phyloP scores from a whole-genome alignment of 2,113 vertebrate genomes.

The Brachyhypopomus occidentalis region DNA sequence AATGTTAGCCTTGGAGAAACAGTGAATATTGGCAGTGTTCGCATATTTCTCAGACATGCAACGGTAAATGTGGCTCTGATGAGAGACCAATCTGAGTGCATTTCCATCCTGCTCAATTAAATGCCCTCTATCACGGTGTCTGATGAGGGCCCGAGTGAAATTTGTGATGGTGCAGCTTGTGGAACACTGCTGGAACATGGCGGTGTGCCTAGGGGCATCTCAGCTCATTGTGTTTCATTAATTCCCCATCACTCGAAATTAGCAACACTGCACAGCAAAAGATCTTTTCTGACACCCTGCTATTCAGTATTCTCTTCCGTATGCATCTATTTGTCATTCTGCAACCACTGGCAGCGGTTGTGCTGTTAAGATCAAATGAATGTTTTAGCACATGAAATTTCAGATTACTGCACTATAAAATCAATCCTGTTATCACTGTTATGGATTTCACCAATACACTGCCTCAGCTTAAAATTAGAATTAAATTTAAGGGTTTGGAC shows the following conservation, averaged over 20 bases:
- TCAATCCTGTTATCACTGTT: not conserved
- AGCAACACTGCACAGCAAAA: conserved; percentile 18
- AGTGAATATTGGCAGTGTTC: conserved; percentile 18
- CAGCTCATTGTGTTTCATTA: conserved; percentile 45
- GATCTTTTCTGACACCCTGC: conserved; percentile 31
- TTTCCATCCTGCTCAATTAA: conserved; percentile 32
- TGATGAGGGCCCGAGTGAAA: conserved; percentile 1
- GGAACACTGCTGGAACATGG: conserved; percentile 34
- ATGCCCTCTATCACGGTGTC: conserved; percentile 30
- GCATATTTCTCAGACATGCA: conserved; percentile 34
- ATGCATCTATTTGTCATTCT: conserved; percentile 32
- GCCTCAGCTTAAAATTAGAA: not conserved
- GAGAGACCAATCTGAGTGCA: conserved; percentile 34
- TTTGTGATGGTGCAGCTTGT: conserved; percentile 35
- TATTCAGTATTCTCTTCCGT: conserved; percentile 21
- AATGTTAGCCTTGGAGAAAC: conserved; percentile 29
- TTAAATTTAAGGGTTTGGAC: no score
- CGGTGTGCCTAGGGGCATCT: conserved; percentile 22
- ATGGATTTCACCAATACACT: no score
- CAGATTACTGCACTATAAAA: conserved; percentile 6
- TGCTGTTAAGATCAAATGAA: conserved; percentile 10
- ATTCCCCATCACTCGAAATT: conserved; percentile 50
- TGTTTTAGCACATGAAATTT: not conserved
- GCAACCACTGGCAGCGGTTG: conserved; percentile 23
- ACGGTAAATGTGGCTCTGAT: conserved; percentile 7